Evolutionary conservation across 2,113 vertebrate genomes (phyloP).

Genomic region (Ibidorhyncha struthersii): DNA sequence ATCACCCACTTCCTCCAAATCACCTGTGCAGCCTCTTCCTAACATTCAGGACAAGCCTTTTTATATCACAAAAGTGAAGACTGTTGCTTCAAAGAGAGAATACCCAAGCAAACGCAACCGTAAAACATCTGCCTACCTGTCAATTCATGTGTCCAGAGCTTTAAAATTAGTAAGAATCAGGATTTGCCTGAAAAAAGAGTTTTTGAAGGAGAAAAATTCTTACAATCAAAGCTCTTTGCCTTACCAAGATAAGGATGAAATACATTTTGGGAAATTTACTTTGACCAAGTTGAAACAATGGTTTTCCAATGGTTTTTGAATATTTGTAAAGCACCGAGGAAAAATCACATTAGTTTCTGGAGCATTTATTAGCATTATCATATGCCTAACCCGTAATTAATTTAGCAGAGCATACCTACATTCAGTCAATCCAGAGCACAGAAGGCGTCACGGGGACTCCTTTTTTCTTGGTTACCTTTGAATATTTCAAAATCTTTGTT

Average conservation of each 20-base stretch:
- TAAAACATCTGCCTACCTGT: neutral
- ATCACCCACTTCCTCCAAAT: neutral
- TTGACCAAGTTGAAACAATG: neutral
- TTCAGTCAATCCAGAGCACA: neutral
- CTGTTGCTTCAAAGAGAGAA: neutral
- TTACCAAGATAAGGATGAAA: neutral
- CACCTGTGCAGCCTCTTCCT: neutral
- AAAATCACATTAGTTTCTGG: neutral
- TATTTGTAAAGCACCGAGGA: neutral
- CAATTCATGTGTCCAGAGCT: neutral
- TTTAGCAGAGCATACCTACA: neutral
- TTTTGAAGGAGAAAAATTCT: neutral
- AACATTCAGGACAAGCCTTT: fast-evolving
- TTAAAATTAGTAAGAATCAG: neutral
- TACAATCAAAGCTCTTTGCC: neutral
- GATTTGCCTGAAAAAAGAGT: neutral
- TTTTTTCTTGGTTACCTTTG: neutral
- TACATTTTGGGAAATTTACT: neutral
- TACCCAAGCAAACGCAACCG: fast-evolving
- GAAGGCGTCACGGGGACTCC: neutral
- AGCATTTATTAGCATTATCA: neutral
- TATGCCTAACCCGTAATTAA: neutral
- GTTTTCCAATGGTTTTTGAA: neutral
- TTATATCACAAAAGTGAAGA: neutral
- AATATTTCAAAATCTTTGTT: neutral